phyloP scores from a whole-genome alignment of 1,140 invertebrate genomes.

The Drosophila tsacasi region DNA sequence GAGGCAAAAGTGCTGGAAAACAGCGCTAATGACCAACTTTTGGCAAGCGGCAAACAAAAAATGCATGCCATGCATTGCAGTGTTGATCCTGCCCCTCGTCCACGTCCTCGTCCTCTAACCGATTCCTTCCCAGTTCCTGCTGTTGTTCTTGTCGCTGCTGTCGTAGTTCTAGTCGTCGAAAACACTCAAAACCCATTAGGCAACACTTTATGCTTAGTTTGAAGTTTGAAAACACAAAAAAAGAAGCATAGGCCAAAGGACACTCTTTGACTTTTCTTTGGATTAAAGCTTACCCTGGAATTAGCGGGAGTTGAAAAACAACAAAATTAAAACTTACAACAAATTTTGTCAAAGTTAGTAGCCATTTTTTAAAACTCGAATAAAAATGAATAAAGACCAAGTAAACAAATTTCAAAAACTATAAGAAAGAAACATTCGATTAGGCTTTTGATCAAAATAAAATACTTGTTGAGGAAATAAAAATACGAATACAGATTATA shows the following conservation, averaged over 20 bases:
- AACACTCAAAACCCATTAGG: conserved; percentile 83
- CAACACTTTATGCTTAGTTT: conserved; percentile 83
- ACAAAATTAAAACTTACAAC: neutral
- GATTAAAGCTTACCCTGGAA: conserved; percentile 1
- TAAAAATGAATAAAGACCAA: neutral
- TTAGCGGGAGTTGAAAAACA: neutral
- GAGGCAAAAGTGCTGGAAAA: conserved; percentile 38
- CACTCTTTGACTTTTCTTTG: neutral
- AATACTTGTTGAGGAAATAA: neutral
- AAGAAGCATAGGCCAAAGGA: conserved; percentile 11
- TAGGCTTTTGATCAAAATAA: neutral
- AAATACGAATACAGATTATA: neutral
- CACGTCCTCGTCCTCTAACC: conserved; percentile 8
- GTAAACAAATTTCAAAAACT: no score
- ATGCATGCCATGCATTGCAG: conserved; percentile 65
- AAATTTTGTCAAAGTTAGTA: neutral
- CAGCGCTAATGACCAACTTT: conserved; percentile 82
- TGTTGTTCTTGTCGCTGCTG: conserved; percentile 35
- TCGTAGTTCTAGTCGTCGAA: conserved; percentile 68
- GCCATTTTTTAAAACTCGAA: neutral
- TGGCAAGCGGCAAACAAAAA: conserved; percentile 62
- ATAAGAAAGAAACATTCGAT: no score
- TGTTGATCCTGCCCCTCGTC: conserved; percentile 36
- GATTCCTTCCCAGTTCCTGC: neutral
- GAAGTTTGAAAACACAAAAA: conserved; percentile 62